Percentiles rank a stretch among this genome's conserved stretches.
These are phyloP conservation scores for Pararge aegeria DNA, from an alignment of 1,140 invertebrate species.

Conservation along the genomic window DNA sequence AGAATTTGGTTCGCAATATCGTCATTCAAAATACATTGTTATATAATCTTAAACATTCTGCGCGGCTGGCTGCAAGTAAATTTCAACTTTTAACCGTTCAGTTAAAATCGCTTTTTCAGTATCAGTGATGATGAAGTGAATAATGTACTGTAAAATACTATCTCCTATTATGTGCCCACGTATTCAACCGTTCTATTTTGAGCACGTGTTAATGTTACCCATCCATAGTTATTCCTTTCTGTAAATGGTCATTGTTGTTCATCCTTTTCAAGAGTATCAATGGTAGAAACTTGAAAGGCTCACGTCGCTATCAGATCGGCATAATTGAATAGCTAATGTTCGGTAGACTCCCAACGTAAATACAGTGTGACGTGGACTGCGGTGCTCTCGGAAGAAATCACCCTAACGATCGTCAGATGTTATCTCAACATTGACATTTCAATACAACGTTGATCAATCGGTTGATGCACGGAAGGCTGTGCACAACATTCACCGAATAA, in stretches of 20 bases:
- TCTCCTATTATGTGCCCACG: too few relatives aligned
- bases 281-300: slow-evolving; percentile 46
- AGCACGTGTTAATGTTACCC: slow-evolving; percentile 40
- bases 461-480: slow-evolving; percentile 30
- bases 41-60: too few relatives aligned
- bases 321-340: slow-evolving; percentile 73
- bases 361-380: slow-evolving; percentile 36
- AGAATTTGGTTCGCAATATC: too few relatives aligned
- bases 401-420: slow-evolving; percentile 66
- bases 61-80: too few relatives aligned
- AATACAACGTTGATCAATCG: slow-evolving; percentile 49
- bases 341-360: slow-evolving; percentile 43
- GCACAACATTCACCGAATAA: slow-evolving; percentile 11
- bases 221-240: slow-evolving; percentile 40
- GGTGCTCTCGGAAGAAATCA: slow-evolving; percentile 39
- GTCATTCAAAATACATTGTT: too few relatives aligned
- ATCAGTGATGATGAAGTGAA: too few relatives aligned
- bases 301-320: slow-evolving; percentile 59
- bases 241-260: slow-evolving; percentile 50
- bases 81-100: too few relatives aligned
- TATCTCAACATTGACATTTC: slow-evolving; percentile 71
- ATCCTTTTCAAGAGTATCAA: slow-evolving; percentile 45
- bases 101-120: too few relatives aligned
- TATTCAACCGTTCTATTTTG: slow-evolving; percentile 33
- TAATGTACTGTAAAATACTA: too few relatives aligned